Evolutionary conservation across 2,113 vertebrate species (phyloP).

Genomic region (Peromyscus leucopus): DNA sequence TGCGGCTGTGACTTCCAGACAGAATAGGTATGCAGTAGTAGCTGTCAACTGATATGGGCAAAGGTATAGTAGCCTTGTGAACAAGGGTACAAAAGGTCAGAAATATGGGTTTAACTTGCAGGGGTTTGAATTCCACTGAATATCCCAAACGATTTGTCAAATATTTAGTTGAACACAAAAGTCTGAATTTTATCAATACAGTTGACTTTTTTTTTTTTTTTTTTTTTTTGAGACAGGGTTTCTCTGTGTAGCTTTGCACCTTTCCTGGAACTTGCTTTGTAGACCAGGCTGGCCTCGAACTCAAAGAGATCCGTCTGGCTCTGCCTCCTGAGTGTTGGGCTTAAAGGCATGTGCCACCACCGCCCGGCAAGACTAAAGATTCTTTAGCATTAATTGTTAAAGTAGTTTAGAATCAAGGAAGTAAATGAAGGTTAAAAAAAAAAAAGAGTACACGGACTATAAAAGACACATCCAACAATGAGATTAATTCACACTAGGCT

Average conservation of each 20-base stretch:
- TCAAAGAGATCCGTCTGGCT: too few species aligned
- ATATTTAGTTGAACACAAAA: neutral
- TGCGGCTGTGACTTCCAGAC: neutral
- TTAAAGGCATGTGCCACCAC: too few species aligned
- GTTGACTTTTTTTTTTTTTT: neutral
- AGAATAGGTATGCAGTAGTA: neutral
- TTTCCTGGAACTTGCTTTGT: too few species aligned
- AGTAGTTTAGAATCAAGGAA: neutral
- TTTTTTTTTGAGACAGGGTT: too few species aligned
- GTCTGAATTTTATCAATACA: neutral
- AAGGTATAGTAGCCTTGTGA: neutral
- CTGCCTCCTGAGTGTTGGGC: too few species aligned
- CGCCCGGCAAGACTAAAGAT: neutral
- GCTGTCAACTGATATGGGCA: neutral
- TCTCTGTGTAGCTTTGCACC: too few species aligned
- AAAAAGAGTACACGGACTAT: neutral
- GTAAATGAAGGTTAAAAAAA: neutral
- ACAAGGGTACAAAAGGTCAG: neutral
- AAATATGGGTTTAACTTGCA: neutral
- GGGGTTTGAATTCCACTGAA: neutral
- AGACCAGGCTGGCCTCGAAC: too few species aligned
- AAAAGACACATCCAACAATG: neutral
- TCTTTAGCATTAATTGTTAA: too few species aligned
- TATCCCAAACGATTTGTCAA: neutral
- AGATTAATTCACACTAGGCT: neutral